Base-by-base conservation (phyloP, 2,888 invertebrate species). In the Drosophila tripunctata region DNA sequence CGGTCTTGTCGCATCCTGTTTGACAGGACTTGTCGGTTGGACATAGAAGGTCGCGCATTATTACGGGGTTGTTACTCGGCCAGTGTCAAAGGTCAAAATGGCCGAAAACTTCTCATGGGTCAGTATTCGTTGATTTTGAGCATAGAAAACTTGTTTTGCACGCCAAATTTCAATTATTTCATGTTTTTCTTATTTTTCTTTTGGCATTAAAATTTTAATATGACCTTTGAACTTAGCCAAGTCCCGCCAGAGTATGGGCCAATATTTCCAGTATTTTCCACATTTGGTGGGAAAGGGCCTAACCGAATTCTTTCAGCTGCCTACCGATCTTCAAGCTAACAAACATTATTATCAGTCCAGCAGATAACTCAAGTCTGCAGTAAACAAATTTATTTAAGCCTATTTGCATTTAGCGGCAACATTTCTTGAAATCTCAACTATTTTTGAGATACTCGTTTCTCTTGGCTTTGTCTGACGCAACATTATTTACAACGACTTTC, bases 81-180 rank as follows among this genome's bases (percentile, higher is more conserved):
- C 61, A 54, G 85, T 79, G 86, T 83, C 87, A 85, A 75, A 85
- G 84, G 84, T 85, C 84, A 85, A 74, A 87, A 72, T 82, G 75
- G 63, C 69, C 78, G 78, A 87, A 85, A 85, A 85, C 87, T 87
- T 85, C 84, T 75, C 84, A 85, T 85, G 83, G 83, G 82, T 84
- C 87, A 81, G 76, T 60, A 47, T 57, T 61, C 8, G 10, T 27
- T 10, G 35, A 14, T 75, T 67, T 61, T 44, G 43, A 27, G 70
- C 44, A 64, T 66, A 68, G 33, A 67, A 75, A 84, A 84, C 87
- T 47, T n/a, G 86, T 85, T 85, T 81, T 40, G 41, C 10, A 45
- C 56, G 45, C 64, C 68, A 69, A 72, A 71, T 79, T 76, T 73
- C 56, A 73, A 65, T 65, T 51, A 47, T 52, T 19, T 70, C 15